Conservation (phyloP, 2,113 vertebrate species). For the Mobula hypostoma region DNA sequence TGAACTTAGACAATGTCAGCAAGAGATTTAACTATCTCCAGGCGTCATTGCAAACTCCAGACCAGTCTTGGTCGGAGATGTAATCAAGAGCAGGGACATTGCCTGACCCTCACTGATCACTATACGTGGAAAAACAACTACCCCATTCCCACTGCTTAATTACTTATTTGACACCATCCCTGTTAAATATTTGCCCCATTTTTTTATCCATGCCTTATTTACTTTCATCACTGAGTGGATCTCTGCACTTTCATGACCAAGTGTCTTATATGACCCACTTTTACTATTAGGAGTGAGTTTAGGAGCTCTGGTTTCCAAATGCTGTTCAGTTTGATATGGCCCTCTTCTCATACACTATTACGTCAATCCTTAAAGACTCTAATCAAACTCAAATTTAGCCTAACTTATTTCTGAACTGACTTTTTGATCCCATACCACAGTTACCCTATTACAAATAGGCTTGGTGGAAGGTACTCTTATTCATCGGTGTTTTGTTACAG, state of each 20-base stretch:
- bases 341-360: background rate
- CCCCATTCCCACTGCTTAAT: background rate
- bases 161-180: background rate
- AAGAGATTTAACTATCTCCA: background rate
- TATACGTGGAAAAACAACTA: background rate
- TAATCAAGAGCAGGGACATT: background rate
- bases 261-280: background rate
- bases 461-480: background rate
- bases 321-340: background rate
- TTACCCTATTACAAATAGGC: background rate
- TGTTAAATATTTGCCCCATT: background rate
- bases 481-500: slow-evolving; percentile 11
- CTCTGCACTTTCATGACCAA: background rate
- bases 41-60: background rate
- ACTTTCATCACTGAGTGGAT: background rate
- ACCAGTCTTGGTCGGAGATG: background rate
- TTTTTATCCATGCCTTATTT: background rate
- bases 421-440: slow-evolving; percentile 21
- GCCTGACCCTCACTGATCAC: background rate
- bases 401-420: slow-evolving; percentile 30
- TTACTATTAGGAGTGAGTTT: background rate
- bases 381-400: slow-evolving; percentile 28
- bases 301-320: slow-evolving; percentile 5
- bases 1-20: background rate
- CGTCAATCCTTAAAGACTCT: slow-evolving; percentile 1